Conservation (phyloP, 2,888 invertebrate genomes). For the Trichogramma evanescens region DNA sequence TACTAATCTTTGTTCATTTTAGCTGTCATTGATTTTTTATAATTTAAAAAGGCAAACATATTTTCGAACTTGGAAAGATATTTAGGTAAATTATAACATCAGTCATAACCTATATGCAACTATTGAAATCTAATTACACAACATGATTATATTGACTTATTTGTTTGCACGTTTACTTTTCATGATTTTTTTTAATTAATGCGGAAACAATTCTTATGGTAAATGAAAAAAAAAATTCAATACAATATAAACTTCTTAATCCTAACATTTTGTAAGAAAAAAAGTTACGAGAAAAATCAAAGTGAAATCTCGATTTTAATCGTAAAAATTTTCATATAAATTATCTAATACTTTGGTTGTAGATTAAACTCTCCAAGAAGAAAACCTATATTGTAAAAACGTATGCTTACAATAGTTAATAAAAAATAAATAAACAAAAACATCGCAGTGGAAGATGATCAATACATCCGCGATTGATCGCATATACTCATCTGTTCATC, state of each 20-base stretch:
- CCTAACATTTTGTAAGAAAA: too few relatives aligned
- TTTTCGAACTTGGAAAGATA: constrained; percentile 8
- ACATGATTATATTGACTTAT: constrained; percentile 21
- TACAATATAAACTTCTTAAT: too few relatives aligned
- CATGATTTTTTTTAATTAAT: too few relatives aligned
- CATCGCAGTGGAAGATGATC: constrained; percentile 15
- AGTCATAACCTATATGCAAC: constrained; percentile 12
- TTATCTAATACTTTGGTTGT: too few relatives aligned
- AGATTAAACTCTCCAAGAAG: too few relatives aligned
- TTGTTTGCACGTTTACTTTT: neutral
- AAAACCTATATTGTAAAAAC: too few relatives aligned
- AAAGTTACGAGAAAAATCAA: neutral
- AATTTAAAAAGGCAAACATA: constrained; percentile 9
- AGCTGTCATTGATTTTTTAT: neutral
- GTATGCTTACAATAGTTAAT: too few relatives aligned
- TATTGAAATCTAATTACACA: constrained; percentile 18
- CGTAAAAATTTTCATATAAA: neutral
- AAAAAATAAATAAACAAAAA: constrained; percentile 9
- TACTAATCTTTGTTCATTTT: constrained; percentile 1
- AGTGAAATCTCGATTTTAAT: neutral
- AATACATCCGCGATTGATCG: constrained; percentile 10
- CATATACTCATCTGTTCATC: constrained; percentile 1
- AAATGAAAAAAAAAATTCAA: too few relatives aligned
- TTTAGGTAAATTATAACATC: constrained; percentile 14
- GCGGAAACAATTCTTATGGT: too few relatives aligned